phyloP scores from a whole-genome alignment of 2,888 invertebrate genomes.

The Tachina lurida region DNA sequence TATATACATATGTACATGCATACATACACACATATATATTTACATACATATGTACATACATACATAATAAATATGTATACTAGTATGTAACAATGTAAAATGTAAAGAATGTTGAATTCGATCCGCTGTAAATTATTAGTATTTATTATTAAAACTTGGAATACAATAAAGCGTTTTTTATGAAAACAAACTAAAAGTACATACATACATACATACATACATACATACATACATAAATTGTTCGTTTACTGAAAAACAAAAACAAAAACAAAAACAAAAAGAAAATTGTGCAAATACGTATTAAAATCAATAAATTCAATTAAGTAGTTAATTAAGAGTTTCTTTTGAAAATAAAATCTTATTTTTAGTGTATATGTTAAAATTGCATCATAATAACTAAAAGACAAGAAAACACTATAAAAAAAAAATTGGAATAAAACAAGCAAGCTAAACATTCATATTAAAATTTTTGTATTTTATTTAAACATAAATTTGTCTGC shows the following conservation, averaged over 20 bases:
- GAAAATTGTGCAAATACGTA: constrained; percentile 67
- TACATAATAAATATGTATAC: neutral
- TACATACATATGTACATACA: neutral
- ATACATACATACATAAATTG: neutral
- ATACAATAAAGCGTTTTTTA: constrained; percentile 42
- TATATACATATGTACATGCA: neutral
- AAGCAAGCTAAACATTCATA: constrained; percentile 35
- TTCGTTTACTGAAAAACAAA: constrained; percentile 60
- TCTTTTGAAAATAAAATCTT: constrained; percentile 61
- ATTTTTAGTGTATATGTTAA: constrained; percentile 70
- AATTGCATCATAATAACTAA: constrained; percentile 62
- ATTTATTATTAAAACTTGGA: constrained; percentile 27
- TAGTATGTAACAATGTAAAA: constrained; percentile 18
- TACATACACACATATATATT: neutral
- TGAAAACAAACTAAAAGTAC: constrained; percentile 34
- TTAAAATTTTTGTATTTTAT: constrained; percentile 21
- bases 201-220: constrained; percentile 1
- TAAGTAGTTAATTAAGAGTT: constrained; percentile 70
- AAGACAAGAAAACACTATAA: constrained; percentile 31
- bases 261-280: too few species aligned
- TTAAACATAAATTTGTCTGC: neutral
- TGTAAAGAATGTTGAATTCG: neutral
- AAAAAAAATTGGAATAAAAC: constrained; percentile 37
- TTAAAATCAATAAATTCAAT: constrained; percentile 61
- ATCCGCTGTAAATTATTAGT: constrained; percentile 48